Base-by-base conservation (phyloP, 92 coral and sea anemone species). In the Siderastrea siderea region DNA sequence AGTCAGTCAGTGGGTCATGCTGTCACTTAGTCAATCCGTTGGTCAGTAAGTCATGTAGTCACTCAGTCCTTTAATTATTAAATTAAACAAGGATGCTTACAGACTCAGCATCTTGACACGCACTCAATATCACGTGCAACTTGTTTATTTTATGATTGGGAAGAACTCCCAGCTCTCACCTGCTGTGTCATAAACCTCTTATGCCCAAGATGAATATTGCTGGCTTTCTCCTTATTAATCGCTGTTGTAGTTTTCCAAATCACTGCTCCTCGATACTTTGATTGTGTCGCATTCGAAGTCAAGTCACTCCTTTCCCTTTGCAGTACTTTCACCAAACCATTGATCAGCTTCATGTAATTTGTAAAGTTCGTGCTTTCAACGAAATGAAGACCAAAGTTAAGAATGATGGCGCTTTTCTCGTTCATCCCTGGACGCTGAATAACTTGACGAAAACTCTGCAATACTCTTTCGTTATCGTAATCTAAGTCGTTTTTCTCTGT, bases 201-300 rank as follows among this genome's bases (percentile, higher is more conserved):
- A 49, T 78, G 75, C 13, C 93, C 86, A 6, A 71, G 88, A 48
- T 95, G 84, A 14, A 72, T 71, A 63, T 79, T 50, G 1, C 66
- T 55, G 26, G 89, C 78, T 67, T 85, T 71, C 54, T 93, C 93
- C 46, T 89, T 93, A 73, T 87, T 95, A 11, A 95, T 90, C 5
- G 96, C 89, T 71, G 98, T 93, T 2, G 98, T 95, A 12, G 98
- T 83, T 74, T 95, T 95, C 98, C 98, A 95, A 49, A 95, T 84
- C 26, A 90, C 78, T 13, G 47, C 83, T 57, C 93, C 90, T 47
- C 70, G 87, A 59, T 65, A 80, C 38, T 67, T 90, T 7, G 58
- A 52, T 80, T 68, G 64, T 58, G 70, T 82, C 38, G 13, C 80
- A 48, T 48, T 57, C 13, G 79, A 66, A 47, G 14, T 74, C 6